These are phyloP conservation scores for Spongilla lacustris DNA, from an alignment of 37 sponge, comb jelly and placozoan genomes.

Conservation along the genomic window DNA sequence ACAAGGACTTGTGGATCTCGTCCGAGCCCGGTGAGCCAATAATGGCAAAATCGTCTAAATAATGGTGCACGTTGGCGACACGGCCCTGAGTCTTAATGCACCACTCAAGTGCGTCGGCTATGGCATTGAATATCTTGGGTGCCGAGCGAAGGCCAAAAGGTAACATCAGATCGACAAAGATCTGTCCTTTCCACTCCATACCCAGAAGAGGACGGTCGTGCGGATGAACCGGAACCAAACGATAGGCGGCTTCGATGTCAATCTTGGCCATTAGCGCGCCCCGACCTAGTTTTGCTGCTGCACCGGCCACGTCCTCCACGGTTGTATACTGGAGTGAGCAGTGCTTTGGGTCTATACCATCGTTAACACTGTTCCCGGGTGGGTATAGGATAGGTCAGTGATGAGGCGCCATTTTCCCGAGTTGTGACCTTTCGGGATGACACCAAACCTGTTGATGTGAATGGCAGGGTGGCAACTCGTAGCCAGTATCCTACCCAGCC, in stretches of 20 bases:
- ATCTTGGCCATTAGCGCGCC: neutral
- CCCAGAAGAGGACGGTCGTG: neutral
- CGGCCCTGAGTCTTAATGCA: neutral
- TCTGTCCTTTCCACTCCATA: constrained; percentile 1
- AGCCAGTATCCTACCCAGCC: no score
- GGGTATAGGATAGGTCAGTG: neutral
- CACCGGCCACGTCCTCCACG: no score
- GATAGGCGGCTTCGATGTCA: neutral
- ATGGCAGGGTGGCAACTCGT: neutral
- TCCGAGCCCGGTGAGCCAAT: constrained; percentile 40
- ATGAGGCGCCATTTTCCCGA: constrained; percentile 6
- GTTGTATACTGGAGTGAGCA: neutral
- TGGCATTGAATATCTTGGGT: constrained; percentile 9
- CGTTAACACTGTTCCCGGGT: neutral
- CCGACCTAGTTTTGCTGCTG: no score
- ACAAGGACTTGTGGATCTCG: neutral
- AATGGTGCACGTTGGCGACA: neutral
- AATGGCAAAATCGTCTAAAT: constrained; percentile 51
- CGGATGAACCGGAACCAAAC: neutral
- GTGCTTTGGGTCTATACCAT: neutral
- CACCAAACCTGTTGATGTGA: constrained; percentile 24
- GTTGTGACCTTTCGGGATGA: constrained; percentile 37
- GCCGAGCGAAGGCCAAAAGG: neutral
- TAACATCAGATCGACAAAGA: neutral
- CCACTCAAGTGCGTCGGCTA: constrained; percentile 4